Conservation (phyloP, 2,797 vertebrate species). For the Lemur catta region DNA sequence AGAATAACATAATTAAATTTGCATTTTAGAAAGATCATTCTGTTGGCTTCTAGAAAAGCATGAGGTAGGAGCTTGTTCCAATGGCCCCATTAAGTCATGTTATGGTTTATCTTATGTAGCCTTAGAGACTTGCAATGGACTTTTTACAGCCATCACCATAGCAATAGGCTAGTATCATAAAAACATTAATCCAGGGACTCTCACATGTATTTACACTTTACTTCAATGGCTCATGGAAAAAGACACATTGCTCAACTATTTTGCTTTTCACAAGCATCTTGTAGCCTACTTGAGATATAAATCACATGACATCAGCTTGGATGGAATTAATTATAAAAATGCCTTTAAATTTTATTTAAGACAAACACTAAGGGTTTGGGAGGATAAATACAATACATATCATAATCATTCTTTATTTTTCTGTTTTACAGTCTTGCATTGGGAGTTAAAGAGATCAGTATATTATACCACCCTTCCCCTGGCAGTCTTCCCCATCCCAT, state of each 20-base stretch:
- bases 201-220: not conserved
- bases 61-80: not conserved
- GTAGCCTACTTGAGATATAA: not conserved
- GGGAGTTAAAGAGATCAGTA: not conserved
- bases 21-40: not conserved
- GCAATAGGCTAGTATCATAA: not conserved
- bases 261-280: not conserved
- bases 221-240: not conserved
- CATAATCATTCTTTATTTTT: not conserved
- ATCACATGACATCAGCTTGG: not conserved
- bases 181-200: not conserved
- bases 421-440: not conserved
- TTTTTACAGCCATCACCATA: not conserved
- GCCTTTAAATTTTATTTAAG: not conserved
- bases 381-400: not conserved
- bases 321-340: not conserved
- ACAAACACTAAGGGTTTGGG: not conserved
- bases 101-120: not conserved
- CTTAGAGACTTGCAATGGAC: not conserved
- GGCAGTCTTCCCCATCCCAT: conserved; percentile 37
- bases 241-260: not conserved
- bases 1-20: not conserved
- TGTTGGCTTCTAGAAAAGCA: not conserved
- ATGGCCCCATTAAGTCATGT: not conserved
- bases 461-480: not conserved